Conservation (phyloP, 1,140 invertebrate species). For the Trichomalopsis sarcophagae region DNA sequence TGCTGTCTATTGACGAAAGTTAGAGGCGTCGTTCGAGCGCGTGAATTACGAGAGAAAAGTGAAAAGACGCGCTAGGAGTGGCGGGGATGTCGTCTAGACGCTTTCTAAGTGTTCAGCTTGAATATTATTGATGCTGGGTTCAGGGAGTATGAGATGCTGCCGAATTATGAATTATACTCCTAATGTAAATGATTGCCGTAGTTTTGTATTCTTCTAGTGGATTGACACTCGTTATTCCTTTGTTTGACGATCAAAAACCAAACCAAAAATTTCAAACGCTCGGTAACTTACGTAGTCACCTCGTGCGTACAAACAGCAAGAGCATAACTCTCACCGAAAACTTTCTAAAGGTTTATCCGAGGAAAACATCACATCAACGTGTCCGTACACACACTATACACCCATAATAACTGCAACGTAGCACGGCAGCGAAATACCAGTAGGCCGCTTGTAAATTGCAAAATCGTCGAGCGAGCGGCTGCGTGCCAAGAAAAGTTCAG, state of each 20-base stretch:
- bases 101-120: background rate
- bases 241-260: too few species aligned
- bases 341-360: background rate
- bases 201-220: too few species aligned
- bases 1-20: constrained; percentile 13
- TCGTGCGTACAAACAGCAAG: background rate
- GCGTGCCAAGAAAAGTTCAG: constrained; percentile 25
- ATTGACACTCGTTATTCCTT: too few species aligned
- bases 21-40: constrained; percentile 7
- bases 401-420: background rate
- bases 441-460: constrained; percentile 13
- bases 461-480: constrained; percentile 12
- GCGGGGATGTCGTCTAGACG: too few species aligned
- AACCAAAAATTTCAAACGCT: too few species aligned
- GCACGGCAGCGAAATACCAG: constrained; percentile 16
- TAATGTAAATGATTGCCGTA: too few species aligned
- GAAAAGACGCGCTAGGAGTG: background rate
- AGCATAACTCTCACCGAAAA: background rate
- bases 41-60: constrained; percentile 19
- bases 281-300: background rate
- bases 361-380: background rate
- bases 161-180: too few species aligned
- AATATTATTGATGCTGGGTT: background rate
- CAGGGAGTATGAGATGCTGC: too few species aligned
- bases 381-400: too few species aligned